These are phyloP conservation scores for Coccyzus lansbergi DNA, from an alignment of 2,797 vertebrate genomes.

Conservation along the genomic window DNA sequence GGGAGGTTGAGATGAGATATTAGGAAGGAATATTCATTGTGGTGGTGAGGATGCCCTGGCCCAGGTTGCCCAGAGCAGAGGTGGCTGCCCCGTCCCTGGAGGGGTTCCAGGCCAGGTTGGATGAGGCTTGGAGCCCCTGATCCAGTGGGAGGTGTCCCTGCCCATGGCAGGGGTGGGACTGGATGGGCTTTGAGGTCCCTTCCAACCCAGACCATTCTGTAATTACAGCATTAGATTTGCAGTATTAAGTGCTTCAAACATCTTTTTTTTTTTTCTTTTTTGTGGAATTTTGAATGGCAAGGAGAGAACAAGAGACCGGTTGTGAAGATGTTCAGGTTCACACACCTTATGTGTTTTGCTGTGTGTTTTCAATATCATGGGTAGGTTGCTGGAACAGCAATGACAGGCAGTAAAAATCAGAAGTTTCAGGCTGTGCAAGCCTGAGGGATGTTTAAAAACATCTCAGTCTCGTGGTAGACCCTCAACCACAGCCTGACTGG, in stretches of 20 bases:
- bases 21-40: too few species aligned
- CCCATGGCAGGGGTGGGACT: too few species aligned
- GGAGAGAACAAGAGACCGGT: neutral
- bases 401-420: neutral
- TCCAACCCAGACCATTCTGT: too few species aligned
- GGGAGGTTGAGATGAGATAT: too few species aligned
- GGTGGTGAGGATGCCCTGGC: too few species aligned
- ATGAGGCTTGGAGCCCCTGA: too few species aligned
- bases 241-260: neutral
- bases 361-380: neutral
- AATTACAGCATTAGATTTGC: rapidly evolving
- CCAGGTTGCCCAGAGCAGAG: too few species aligned
- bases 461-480: neutral
- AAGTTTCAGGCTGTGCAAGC: neutral
- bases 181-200: too few species aligned
- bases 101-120: too few species aligned
- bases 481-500: neutral
- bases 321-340: neutral
- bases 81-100: too few species aligned
- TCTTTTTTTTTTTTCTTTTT: neutral
- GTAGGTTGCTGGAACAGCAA: neutral
- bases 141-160: too few species aligned
- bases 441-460: neutral
- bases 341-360: neutral
- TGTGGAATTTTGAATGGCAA: neutral